Evolutionary conservation across 1,140 invertebrate species (phyloP), one percentile per base, ranked within the genome.

Genomic region (Palaemon carinicauda): DNA sequence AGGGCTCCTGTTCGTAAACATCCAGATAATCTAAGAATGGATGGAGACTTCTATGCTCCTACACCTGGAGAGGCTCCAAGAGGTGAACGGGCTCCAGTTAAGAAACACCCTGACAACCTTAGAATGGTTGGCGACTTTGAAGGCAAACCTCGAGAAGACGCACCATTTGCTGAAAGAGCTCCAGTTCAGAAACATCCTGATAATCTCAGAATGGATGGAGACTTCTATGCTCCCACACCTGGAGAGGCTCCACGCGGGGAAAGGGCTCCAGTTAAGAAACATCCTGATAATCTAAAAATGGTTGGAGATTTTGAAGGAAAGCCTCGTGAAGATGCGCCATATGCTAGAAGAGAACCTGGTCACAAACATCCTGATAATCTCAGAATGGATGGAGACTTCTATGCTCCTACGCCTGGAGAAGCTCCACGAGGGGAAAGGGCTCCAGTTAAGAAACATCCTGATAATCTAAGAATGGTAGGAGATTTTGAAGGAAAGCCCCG

Each of bases 381-480:
- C 1, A 60, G 65, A 3, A 69, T 82, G 80, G 80, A 82, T 9
- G 80, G 80, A 27, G 60, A 82, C 21, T 82, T 82, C 60, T 65
- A 65, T 29, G 80, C 80, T 71, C 80, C 80, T 24, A 50, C 33
- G 17, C 80, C 60, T 50, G 80, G 41, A 50, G 80, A 82, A 17
- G 80, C 80, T 29, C 80, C 80, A 52, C 60, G 65, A 0, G 56
- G 80, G n/a, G 60, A 53, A 75, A 69, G 80, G 19, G 80, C 80
- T 52, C 65, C 80, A 17, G 65, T 82, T 14, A 82, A 82, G 21
- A n/a, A 50, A 51, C 80, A 82, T 12, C 10, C n/a, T 33, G 73
- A 80, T 53, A 85, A 89, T 50, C 69, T 89, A 1, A 41, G 75
- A 0, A 88, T 88, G 15, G 94, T 94, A 91, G 94, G 94, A 52